Evolutionary conservation across 2,888 invertebrate genomes (phyloP).

Genomic region (Cataglyphis rosenhaueri): DNA sequence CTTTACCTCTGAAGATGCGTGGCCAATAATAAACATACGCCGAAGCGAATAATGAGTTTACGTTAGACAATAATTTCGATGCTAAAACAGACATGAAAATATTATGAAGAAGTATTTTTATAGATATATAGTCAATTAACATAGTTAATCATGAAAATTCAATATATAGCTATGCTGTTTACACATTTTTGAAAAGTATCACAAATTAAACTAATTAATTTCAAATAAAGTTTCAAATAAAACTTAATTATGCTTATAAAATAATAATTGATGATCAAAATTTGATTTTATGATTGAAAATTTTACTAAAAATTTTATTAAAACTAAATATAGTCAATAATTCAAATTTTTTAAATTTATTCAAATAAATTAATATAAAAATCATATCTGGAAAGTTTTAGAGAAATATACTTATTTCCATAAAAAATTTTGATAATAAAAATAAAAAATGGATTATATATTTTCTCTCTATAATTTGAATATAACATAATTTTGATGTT

Average conservation of each 20-base stretch:
- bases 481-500: too few relatives aligned
- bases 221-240: background rate
- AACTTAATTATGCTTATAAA: background rate
- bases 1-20: slow-evolving; percentile 90
- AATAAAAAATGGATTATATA: too few relatives aligned
- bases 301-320: too few relatives aligned
- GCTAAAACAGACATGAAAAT: slow-evolving; percentile 80
- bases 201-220: background rate
- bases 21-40: slow-evolving; percentile 95
- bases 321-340: too few relatives aligned
- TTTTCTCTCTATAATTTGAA: too few relatives aligned
- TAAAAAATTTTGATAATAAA: too few relatives aligned
- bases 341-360: too few relatives aligned
- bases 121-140: background rate
- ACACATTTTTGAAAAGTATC: background rate
- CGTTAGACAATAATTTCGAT: slow-evolving; percentile 93
- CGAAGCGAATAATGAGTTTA: slow-evolving; percentile 95
- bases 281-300: background rate
- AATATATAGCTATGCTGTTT: background rate
- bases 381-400: too few relatives aligned
- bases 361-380: too few relatives aligned
- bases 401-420: too few relatives aligned
- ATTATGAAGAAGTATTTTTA: background rate
- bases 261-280: background rate
- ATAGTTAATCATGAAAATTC: background rate